Evolutionary conservation across 2,113 vertebrate genomes (phyloP).

Genomic region (Cyprinodon brontotheroides): DNA sequence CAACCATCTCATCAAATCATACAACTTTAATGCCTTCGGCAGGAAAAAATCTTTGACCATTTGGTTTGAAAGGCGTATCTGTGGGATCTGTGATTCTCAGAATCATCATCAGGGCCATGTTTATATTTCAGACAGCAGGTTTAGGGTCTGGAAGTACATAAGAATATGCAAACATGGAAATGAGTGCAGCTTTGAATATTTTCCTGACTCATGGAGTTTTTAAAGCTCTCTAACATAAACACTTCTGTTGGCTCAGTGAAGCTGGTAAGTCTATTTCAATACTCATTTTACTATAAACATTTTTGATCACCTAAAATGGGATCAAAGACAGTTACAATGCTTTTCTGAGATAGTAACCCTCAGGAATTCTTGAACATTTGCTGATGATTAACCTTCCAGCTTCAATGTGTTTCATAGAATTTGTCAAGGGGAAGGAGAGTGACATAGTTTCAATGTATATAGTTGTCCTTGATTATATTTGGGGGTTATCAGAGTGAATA

Average conservation of each 20-base stretch:
- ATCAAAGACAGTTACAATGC: not conserved
- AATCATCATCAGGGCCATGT: slow-evolving; percentile 1
- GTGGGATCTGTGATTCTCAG: too few species aligned
- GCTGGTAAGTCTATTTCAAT: not conserved
- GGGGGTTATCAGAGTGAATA: not conserved
- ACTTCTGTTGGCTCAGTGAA: not conserved
- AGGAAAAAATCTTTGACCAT: slow-evolving; percentile 36
- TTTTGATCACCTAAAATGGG: not conserved
- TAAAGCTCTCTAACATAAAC: slow-evolving; percentile 5
- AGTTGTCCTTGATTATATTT: not conserved
- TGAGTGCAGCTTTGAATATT: slow-evolving; percentile 9
- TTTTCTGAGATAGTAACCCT: too few species aligned
- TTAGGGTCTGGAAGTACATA: slow-evolving; percentile 5
- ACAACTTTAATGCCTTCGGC: slow-evolving; percentile 49
- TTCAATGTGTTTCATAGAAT: too few species aligned
- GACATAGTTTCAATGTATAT: not conserved
- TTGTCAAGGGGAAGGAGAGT: too few species aligned
- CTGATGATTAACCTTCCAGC: too few species aligned
- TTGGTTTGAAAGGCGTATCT: slow-evolving; percentile 39
- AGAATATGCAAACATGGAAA: slow-evolving; percentile 1
- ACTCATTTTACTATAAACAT: not conserved
- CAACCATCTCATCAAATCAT: slow-evolving; percentile 51
- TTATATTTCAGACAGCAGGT: slow-evolving; percentile 21
- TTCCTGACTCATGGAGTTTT: slow-evolving; percentile 26
- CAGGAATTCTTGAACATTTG: too few species aligned